Base-by-base conservation (phyloP, 2,797 vertebrate species). In the Spinibarbus caldwelli region DNA sequence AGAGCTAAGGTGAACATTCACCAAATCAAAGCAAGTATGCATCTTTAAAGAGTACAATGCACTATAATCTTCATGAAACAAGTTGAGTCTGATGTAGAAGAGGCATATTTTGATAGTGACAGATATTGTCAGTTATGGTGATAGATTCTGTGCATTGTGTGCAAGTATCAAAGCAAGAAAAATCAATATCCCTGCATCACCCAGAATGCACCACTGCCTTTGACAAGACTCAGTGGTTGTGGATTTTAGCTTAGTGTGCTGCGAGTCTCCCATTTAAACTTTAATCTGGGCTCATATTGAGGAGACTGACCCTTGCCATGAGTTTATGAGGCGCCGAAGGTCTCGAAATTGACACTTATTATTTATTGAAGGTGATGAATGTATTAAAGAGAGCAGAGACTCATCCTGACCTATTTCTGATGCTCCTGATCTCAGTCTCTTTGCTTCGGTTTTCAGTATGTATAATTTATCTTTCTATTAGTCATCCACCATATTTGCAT, bases 321-420 rank as follows among this genome's bases (percentile, higher is more conserved):
- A 87, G 89, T 90, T 89, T 88, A 89, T 89, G 87, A 80, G 77
- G 86, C 45, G 80, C 86, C 79, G 87, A 88, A 86, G 85, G 88
- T 84, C 85, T 62, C 12, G 64, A 87, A 87, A 93, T 93, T 91
- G 90, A 92, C 84, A 78, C 89, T 88, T 85, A 89, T 91, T 85
- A 88, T 90, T 93, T 93, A 93, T 89, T 89, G 86, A 91, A 83
- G 23, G 59, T 76, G 84, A 88, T 91, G 86, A 90, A 92, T 90
- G 84, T 88, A 87, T 90, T 77, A 85, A 23, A 59, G 36, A 67
- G 41, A 71, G 80, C 73, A 71, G 9, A 83, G 70, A 21, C 73
- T 68, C 66, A 67, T 49, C 36, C 64, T 64, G 26, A 47, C 76
- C 21, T 34, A 17, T 73, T 64, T 67, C 66, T 87, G 36, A 31